phyloP scores from a whole-genome alignment of 2,797 vertebrate species.

The Trematomus bernacchii region DNA sequence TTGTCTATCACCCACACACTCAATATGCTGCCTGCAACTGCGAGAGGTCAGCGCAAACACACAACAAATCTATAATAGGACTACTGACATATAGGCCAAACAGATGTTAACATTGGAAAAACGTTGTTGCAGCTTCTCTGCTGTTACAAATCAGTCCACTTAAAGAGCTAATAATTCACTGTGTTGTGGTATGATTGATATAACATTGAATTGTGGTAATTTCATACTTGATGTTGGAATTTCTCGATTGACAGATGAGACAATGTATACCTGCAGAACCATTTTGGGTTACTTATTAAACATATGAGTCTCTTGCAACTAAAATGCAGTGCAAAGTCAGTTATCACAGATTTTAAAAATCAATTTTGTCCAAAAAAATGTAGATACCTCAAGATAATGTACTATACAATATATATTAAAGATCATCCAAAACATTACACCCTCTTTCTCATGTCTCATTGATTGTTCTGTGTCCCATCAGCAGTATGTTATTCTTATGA shows the following conservation, averaged over 20 bases:
- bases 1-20: conserved; percentile 23
- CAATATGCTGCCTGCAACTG: not conserved
- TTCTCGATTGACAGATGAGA: not conserved
- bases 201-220: not conserved
- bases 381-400: not conserved
- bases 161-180: not conserved
- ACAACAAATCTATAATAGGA: conserved; percentile 20
- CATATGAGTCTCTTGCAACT: not conserved
- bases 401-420: not conserved
- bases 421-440: not conserved
- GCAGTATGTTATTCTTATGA: not conserved
- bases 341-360: not conserved
- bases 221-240: not conserved
- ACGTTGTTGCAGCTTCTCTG: not conserved
- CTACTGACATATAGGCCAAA: conserved; percentile 1
- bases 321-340: not conserved
- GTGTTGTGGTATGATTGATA: not conserved
- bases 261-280: not conserved
- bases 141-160: not conserved
- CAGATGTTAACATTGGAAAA: conserved; percentile 12
- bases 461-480: not conserved
- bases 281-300: not conserved
- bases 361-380: not conserved
- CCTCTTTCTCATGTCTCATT: not conserved
- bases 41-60: conserved; percentile 21